phyloP scores from a whole-genome alignment of 2,113 vertebrate species.

The Toxotes chatareus region DNA sequence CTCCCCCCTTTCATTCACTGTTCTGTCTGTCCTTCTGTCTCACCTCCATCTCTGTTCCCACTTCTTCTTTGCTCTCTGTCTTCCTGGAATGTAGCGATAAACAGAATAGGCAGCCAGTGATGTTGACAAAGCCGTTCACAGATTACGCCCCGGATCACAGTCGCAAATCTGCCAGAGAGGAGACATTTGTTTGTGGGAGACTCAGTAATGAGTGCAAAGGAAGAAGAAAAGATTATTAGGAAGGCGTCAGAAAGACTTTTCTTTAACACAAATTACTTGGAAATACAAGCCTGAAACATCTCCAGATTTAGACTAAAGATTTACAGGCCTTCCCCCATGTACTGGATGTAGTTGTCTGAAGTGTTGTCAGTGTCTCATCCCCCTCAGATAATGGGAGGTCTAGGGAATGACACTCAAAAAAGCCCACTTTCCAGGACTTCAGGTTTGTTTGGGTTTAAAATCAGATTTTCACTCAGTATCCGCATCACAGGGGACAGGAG shows the following conservation, averaged over 20 bases:
- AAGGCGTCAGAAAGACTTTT: slow-evolving; percentile 15
- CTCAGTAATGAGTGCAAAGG: slow-evolving; percentile 46
- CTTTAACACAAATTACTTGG: not conserved
- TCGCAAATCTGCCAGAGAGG: slow-evolving; percentile 65
- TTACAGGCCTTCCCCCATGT: slow-evolving; percentile 20
- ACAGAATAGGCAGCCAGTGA: slow-evolving; percentile 65
- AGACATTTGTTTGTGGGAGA: slow-evolving; percentile 62
- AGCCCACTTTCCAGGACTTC: slow-evolving; percentile 13
- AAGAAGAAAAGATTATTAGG: slow-evolving; percentile 38
- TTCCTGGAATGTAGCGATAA: slow-evolving; percentile 63
- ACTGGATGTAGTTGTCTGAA: slow-evolving; percentile 55
- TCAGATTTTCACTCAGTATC: slow-evolving; percentile 6
- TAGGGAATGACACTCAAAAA: slow-evolving; percentile 40
- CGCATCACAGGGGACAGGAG: not conserved
- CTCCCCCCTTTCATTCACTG: not conserved
- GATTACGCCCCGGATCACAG: slow-evolving; percentile 68
- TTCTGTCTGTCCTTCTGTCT: slow-evolving; percentile 45
- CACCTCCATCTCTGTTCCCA: slow-evolving; percentile 36
- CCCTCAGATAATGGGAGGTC: slow-evolving; percentile 56
- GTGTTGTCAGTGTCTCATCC: slow-evolving; percentile 46
- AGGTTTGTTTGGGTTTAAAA: slow-evolving; percentile 15
- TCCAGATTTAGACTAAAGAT: slow-evolving; percentile 49
- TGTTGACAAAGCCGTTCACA: slow-evolving; percentile 67
- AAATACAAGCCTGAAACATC: slow-evolving; percentile 39
- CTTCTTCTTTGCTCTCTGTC: slow-evolving; percentile 34